Conservation (phyloP, 2,797 vertebrate genomes). For the Linurgus olivaceus region DNA sequence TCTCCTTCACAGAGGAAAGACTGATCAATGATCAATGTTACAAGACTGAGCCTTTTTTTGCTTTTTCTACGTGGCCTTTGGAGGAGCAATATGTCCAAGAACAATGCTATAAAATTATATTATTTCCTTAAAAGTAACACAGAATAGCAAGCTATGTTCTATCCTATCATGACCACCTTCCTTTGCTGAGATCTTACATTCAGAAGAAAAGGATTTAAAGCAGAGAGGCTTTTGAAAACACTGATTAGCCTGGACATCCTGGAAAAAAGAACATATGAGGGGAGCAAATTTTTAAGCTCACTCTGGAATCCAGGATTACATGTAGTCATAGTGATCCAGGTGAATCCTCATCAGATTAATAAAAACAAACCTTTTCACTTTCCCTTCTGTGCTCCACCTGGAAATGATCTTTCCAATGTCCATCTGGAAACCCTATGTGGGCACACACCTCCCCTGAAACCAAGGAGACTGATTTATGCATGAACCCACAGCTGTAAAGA, state of each 20-base stretch:
- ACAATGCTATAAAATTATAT: background rate
- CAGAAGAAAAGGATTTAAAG: background rate
- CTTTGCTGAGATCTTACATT: background rate
- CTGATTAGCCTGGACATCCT: background rate
- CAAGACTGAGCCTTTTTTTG: background rate
- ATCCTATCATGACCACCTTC: background rate
- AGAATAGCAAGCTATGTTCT: background rate
- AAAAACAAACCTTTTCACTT: background rate
- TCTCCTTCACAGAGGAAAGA: background rate
- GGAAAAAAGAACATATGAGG: background rate
- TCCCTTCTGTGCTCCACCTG: background rate
- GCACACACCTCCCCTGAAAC: background rate
- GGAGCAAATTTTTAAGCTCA: background rate
- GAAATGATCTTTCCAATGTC: background rate
- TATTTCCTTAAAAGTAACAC: background rate
- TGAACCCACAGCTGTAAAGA: background rate
- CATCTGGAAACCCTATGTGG: background rate
- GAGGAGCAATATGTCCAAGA: background rate
- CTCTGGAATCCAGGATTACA: background rate
- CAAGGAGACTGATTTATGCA: background rate
- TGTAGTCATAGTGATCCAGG: background rate
- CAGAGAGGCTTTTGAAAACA: background rate
- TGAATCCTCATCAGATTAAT: background rate
- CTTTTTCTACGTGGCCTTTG: background rate
- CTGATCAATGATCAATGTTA: background rate